Evolutionary conservation across 37 sponge, comb jelly and placozoan genomes (phyloP), one percentile per base, ranked within the genome.

Genomic region (Tethya wilhelma): DNA sequence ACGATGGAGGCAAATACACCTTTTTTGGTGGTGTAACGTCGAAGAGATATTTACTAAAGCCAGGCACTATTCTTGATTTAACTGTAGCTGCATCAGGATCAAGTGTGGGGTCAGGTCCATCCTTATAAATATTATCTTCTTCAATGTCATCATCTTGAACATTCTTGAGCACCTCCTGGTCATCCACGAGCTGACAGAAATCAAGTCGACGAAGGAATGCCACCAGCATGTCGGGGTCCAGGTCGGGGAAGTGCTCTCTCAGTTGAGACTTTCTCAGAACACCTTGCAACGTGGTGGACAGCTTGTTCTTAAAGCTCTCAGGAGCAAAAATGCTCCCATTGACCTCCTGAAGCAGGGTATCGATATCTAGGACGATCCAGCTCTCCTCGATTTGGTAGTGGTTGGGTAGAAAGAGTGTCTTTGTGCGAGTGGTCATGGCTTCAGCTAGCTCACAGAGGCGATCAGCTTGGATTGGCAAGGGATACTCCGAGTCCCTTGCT

Each of bases 261-360:
- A 85, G 22, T 12, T 70, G 60, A 36, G 86, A 70, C 62, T 33
- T 71, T 1, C 72, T 26, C 2, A 85, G 23, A 7, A 85, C 59
- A 33, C 86, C 86, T 2, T 67, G 59, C 17, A 43, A 25, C 4
- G 86, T 60, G 8, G 64, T 14, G 0, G 33, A 4, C 29, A 69
- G 4, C 14, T 4, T 7, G 28, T 77, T 65, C 1, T 1, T 11
- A 28, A 85, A 71, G 14, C 62, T 25, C 25, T 59, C 0, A 7
- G 86, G 79, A 26, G 86, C 86, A 78, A 85, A 85, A 31, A 85
- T 68, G 19, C 30, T 31, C 1, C 72, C 86, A 28, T 77, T 49
- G 64, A 85, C 70, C 29, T 78, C 62, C 9, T 1, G 38, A 37
- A 85, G 79, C 7, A 85, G 49, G 14, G 56, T 69, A 60, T 77